Conservation (phyloP, 2,113 vertebrate species). For the Pimephales promelas region DNA sequence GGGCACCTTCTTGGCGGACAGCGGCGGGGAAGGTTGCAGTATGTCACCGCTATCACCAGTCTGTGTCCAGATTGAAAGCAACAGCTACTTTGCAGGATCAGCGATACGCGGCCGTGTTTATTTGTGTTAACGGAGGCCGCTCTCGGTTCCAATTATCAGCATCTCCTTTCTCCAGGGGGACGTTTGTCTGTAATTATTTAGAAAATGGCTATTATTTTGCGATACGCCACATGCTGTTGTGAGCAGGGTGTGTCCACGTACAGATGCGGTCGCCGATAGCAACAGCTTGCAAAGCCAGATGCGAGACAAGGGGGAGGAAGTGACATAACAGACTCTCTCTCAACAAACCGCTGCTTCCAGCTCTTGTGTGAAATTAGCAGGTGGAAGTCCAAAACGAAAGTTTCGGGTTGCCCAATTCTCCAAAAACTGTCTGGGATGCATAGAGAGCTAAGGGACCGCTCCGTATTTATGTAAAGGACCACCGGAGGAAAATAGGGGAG, state of each 20-base stretch:
- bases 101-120: slow-evolving; percentile 36
- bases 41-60: slow-evolving; percentile 30
- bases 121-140: slow-evolving; percentile 37
- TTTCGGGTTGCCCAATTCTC: slow-evolving; percentile 58
- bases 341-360: slow-evolving; percentile 62
- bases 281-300: slow-evolving; percentile 73
- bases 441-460: too few species aligned
- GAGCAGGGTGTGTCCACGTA: slow-evolving; percentile 42
- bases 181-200: slow-evolving; percentile 57
- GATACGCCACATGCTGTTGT: slow-evolving; percentile 57
- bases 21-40: slow-evolving; percentile 47
- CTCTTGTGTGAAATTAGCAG: slow-evolving; percentile 76
- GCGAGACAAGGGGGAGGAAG: slow-evolving; percentile 65
- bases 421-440: slow-evolving; percentile 56
- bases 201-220: slow-evolving; percentile 59
- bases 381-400: slow-evolving; percentile 52
- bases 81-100: slow-evolving; percentile 26
- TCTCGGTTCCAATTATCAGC: slow-evolving; percentile 57
- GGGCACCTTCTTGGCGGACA: slow-evolving; percentile 68
- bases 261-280: slow-evolving; percentile 68
- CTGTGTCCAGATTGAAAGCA: slow-evolving; percentile 34
- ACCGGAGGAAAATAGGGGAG: too few species aligned
- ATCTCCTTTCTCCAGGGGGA: slow-evolving; percentile 48
- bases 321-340: slow-evolving; percentile 55
- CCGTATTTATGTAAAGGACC: too few species aligned